Percentiles rank a stretch among this genome's conserved stretches.
Conservation (phyloP, 37 sponge, comb jelly and placozoan species). For the Mnemiopsis leidyi region DNA sequence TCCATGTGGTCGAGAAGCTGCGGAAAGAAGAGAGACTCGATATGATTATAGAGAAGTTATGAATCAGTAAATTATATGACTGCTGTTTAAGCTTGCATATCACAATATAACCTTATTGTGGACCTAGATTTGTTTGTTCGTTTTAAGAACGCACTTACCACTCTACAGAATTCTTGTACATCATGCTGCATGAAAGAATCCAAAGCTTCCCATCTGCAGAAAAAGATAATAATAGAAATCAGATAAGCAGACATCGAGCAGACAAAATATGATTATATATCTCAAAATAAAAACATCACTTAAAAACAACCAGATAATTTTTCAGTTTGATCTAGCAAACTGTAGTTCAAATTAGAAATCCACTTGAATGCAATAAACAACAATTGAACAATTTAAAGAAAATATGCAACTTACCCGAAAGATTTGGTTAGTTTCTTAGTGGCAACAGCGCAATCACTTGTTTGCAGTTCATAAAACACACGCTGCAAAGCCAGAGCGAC, state of each 20-base stretch:
- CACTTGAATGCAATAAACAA: too few species aligned
- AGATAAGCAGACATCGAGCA: background rate
- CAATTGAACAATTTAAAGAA: background rate
- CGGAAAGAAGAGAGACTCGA: background rate
- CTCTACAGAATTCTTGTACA: conserved; percentile 92
- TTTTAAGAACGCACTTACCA: conserved; percentile 75
- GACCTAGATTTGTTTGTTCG: too few species aligned
- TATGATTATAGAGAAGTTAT: too few species aligned
- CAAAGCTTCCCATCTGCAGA: conserved; percentile 86
- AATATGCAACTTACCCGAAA: conserved; percentile 82
- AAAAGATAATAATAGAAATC: background rate
- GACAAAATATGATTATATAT: background rate
- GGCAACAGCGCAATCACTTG: conserved; percentile 92
- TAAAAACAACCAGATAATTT: too few species aligned
- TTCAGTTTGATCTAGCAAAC: too few species aligned
- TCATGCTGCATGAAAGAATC: conserved; percentile 99
- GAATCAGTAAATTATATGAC: too few species aligned
- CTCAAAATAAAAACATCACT: background rate
- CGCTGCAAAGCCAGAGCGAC: conserved; percentile 97
- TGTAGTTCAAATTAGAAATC: too few species aligned
- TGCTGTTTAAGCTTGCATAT: too few species aligned
- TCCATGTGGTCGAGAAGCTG: conserved; percentile 94
- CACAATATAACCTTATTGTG: too few species aligned
- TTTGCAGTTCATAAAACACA: conserved; percentile 95
- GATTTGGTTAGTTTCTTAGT: conserved; percentile 98